A percentile compares a stretch with the other conserved stretches of the same genome.
Evolutionary conservation across 2,888 invertebrate species (phyloP).

Genomic region (Heliconius ismenius): DNA sequence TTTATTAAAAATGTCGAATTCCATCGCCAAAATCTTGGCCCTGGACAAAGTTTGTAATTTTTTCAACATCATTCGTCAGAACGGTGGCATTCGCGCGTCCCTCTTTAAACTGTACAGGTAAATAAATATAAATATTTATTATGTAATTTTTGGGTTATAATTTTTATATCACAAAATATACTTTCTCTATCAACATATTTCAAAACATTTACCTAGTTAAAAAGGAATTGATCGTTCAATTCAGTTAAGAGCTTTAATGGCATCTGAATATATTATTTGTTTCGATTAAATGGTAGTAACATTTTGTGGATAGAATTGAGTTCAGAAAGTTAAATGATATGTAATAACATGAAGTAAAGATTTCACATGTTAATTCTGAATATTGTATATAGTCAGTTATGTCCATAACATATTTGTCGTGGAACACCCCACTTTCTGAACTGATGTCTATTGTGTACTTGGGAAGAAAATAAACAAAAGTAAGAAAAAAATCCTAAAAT

Average conservation of each 20-base stretch:
- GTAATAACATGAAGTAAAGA: no score
- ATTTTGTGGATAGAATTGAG: not conserved
- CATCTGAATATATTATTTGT: not conserved
- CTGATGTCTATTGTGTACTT: no score
- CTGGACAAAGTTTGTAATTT: constrained; percentile 86
- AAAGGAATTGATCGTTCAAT: not conserved
- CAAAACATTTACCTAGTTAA: not conserved
- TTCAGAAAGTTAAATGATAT: not conserved
- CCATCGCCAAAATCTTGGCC: constrained; percentile 85
- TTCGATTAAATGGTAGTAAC: not conserved
- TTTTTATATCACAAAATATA: not conserved
- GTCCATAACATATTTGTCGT: no score
- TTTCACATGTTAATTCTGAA: no score
- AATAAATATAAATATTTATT: constrained; percentile 41
- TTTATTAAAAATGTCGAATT: constrained; percentile 49
- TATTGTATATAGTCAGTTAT: no score
- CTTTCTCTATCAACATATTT: not conserved
- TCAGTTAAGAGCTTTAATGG: not conserved
- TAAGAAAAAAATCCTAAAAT: no score
- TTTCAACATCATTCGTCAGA: constrained; percentile 85
- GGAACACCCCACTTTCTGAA: no score
- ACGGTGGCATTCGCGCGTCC: constrained; percentile 87
- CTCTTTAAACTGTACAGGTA: constrained; percentile 89
- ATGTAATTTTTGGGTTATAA: constrained; percentile 52
- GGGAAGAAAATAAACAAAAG: no score